phyloP scores from a whole-genome alignment of 2,888 invertebrate genomes.

The Sarcophaga subvicina region DNA sequence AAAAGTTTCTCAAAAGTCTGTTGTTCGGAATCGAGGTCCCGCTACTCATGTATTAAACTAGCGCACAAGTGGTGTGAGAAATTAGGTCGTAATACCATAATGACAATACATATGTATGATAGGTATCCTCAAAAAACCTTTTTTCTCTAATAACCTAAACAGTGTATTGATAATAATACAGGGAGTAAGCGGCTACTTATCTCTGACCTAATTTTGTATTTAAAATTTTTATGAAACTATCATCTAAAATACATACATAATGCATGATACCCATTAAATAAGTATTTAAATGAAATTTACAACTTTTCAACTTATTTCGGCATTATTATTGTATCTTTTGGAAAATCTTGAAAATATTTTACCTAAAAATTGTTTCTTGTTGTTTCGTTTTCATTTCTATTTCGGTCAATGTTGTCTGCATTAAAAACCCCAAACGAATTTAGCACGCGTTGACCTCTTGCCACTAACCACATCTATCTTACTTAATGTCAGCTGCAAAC shows the following conservation, averaged over 20 bases:
- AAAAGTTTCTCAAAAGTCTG: too few species aligned
- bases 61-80: too few species aligned
- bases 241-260: not conserved
- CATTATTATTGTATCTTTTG: not conserved
- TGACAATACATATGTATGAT: too few species aligned
- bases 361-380: constrained; percentile 28
- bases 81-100: too few species aligned
- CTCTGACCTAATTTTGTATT: too few species aligned
- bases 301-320: not conserved
- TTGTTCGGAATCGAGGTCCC: too few species aligned
- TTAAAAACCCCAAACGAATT: constrained; percentile 60
- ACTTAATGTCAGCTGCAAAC: constrained; percentile 66
- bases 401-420: constrained; percentile 63
- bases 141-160: too few species aligned
- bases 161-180: too few species aligned
- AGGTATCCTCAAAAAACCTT: too few species aligned
- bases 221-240: not conserved
- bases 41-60: too few species aligned
- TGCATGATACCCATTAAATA: not conserved
- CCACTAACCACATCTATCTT: constrained; percentile 65
- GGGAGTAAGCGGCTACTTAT: too few species aligned
- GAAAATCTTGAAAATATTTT: not conserved
- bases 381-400: constrained; percentile 27
- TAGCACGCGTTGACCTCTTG: constrained; percentile 66
- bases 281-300: not conserved